A percentile compares a stretch with the other conserved stretches of the same genome.
phyloP scores from a whole-genome alignment of 2,797 vertebrate genomes.

The Lithobates pipiens region DNA sequence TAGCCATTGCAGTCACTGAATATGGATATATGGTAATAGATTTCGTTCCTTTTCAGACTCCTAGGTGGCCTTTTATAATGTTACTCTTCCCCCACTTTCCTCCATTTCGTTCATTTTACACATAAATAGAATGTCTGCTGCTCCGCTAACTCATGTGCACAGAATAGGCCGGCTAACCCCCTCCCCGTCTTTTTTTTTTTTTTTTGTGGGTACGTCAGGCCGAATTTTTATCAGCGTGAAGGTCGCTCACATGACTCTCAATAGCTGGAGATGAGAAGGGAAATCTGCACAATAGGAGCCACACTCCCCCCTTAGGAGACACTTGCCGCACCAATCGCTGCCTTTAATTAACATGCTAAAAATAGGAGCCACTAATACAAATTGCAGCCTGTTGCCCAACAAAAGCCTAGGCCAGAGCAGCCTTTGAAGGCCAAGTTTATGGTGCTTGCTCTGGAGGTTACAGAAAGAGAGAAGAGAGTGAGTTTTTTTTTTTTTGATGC shows the following conservation, averaged over 20 bases:
- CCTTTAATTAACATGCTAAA: constrained; percentile 89
- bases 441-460: constrained; percentile 70
- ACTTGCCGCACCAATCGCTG: constrained; percentile 76
- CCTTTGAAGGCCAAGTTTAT: constrained; percentile 78
- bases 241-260: constrained; percentile 85
- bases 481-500: constrained; percentile 69
- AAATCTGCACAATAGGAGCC: constrained; percentile 85
- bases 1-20: constrained; percentile 85
- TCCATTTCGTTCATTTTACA: constrained; percentile 62
- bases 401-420: constrained; percentile 79
- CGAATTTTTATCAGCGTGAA: constrained; percentile 83
- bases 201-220: constrained; percentile 81
- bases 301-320: constrained; percentile 83
- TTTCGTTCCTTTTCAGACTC: constrained; percentile 77
- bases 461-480: constrained; percentile 68
- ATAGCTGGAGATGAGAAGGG: constrained; percentile 86
- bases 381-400: constrained; percentile 81
- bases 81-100: constrained; percentile 67
- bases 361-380: constrained; percentile 80
- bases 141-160: constrained; percentile 83
- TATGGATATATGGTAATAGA: constrained; percentile 87
- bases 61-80: constrained; percentile 86
- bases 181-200: constrained; percentile 57
- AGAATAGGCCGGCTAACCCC: constrained; percentile 72
- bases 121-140: constrained; percentile 79